These are phyloP conservation scores for Avahi laniger DNA, from an alignment of 2,797 vertebrate species.

Conservation along the genomic window DNA sequence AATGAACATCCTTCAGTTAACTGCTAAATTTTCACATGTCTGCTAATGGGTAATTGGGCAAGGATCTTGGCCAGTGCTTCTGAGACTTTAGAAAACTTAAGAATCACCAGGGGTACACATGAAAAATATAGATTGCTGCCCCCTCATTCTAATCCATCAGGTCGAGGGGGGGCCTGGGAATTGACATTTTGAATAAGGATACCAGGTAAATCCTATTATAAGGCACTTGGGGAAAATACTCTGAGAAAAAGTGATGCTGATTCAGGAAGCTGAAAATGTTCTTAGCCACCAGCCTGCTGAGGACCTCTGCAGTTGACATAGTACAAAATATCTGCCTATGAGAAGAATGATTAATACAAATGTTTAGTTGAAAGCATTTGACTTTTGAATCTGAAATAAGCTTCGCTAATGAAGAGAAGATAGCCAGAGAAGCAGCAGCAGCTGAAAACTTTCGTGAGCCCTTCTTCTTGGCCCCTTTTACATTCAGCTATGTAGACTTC, in stretches of 20 bases:
- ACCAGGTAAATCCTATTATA: neutral
- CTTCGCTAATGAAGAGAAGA: neutral
- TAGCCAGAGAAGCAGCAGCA: neutral
- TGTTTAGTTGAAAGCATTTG: neutral
- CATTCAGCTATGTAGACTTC: neutral
- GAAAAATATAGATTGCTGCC: neutral
- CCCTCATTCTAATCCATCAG: neutral
- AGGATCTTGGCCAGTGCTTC: neutral
- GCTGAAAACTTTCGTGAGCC: neutral
- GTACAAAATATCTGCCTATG: neutral
- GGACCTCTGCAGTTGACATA: neutral
- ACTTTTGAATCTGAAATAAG: neutral
- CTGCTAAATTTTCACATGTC: neutral
- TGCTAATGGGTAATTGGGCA: neutral
- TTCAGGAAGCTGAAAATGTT: neutral
- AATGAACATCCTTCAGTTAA: neutral
- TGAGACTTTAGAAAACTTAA: neutral
- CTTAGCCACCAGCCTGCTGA: neutral
- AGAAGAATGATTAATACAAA: neutral
- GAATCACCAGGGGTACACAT: neutral
- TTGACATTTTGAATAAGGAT: conserved; percentile 10
- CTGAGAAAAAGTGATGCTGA: neutral
- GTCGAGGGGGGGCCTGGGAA: neutral
- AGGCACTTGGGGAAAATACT: neutral
- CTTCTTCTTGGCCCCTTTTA: neutral